A percentile compares a stretch with the other conserved stretches of the same genome.
Conservation (phyloP, 2,113 vertebrate genomes). For the Typhlomys cinereus region DNA sequence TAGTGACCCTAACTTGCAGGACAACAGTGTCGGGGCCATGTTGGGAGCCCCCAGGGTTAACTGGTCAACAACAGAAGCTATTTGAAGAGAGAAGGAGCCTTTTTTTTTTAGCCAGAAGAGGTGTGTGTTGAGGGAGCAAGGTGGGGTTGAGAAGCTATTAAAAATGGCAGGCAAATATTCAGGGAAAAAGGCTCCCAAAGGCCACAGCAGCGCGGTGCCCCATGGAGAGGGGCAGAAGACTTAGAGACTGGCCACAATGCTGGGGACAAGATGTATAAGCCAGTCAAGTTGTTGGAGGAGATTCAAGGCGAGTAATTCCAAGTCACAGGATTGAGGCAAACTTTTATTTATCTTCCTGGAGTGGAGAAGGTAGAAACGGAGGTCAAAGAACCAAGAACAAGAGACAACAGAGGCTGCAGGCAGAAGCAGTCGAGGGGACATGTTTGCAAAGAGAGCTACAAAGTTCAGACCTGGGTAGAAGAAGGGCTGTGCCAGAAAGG, state of each 20-base stretch:
- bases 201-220: background rate
- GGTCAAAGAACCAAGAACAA: background rate
- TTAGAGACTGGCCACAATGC: background rate
- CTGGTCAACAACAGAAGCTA: background rate
- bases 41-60: background rate
- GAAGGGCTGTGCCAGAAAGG: background rate
- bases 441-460: slow-evolving; percentile 35
- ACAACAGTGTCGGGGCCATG: background rate
- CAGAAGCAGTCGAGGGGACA: background rate
- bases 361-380: background rate
- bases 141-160: background rate
- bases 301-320: background rate
- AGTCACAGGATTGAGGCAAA: background rate
- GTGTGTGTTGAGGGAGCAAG: too few relatives aligned
- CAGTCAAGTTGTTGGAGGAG: background rate
- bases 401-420: background rate
- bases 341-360: background rate
- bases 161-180: background rate
- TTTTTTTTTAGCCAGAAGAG: background rate
- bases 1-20: background rate
- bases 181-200: background rate
- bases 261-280: background rate
- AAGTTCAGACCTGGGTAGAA: background rate
- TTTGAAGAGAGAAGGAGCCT: background rate
- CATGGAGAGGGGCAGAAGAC: background rate